These are phyloP conservation scores for Charaxes varanes DNA, from an alignment of 1,140 invertebrate genomes.

Conservation along the genomic window DNA sequence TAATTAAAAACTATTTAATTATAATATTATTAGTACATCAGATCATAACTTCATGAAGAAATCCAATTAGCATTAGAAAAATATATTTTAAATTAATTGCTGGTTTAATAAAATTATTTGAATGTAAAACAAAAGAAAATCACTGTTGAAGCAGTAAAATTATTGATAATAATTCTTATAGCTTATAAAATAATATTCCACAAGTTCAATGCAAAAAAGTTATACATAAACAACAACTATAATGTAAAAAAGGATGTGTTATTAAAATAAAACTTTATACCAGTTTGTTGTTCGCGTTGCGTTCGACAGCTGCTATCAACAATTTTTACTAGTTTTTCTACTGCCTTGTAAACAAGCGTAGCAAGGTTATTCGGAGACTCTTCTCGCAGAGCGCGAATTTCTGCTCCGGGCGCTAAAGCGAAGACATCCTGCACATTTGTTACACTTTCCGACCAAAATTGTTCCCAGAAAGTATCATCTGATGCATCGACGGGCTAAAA, in stretches of 20 bases:
- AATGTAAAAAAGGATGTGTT: constrained; percentile 2
- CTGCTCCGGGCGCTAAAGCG: constrained; percentile 93
- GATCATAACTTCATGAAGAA: no score
- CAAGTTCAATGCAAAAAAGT: no score
- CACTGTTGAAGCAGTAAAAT: no score
- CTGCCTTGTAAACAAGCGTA: constrained; percentile 98
- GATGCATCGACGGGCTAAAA: constrained; percentile 89
- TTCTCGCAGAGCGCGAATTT: constrained; percentile 94
- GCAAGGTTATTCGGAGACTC: constrained; percentile 98
- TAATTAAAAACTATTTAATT: no score
- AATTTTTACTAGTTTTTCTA: constrained; percentile 95
- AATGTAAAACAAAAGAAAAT: no score
- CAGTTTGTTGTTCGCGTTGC: constrained; percentile 94
- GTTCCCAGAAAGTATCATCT: constrained; percentile 98
- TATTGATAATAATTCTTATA: no score
- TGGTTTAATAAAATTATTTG: no score
- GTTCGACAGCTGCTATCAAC: constrained; percentile 96
- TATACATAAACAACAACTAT: background rate
- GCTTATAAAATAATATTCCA: no score
- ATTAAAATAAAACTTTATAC: constrained; percentile 72
- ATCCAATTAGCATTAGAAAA: no score
- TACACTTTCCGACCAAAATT: constrained; percentile 98
- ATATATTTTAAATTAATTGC: no score
- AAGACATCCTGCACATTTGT: constrained; percentile 98
- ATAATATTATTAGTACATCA: no score